Percentiles rank a stretch among this genome's conserved stretches.
phyloP scores from a whole-genome alignment of 1,140 invertebrate genomes.

The Idris sp. region DNA sequence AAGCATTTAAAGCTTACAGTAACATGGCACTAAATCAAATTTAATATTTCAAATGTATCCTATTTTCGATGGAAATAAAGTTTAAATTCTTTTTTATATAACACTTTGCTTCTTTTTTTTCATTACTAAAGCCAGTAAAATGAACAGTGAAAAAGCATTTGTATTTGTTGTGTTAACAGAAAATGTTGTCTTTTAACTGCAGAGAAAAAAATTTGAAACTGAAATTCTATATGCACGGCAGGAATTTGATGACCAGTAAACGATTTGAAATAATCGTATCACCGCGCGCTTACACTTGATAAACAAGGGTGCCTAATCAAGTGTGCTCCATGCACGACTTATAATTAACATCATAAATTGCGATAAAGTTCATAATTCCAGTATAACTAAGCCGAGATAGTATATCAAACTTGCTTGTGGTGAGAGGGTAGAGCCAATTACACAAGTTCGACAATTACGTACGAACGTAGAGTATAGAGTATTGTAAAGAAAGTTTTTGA shows the following conservation, averaged over 20 bases:
- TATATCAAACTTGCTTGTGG: constrained; percentile 75
- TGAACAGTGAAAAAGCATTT: too few species aligned
- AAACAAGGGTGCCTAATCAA: constrained; percentile 65
- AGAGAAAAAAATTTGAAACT: too few species aligned
- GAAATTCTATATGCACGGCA: too few species aligned
- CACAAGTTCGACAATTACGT: constrained; percentile 69
- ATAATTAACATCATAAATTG: constrained; percentile 64
- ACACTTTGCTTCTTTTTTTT: too few species aligned
- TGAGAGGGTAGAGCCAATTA: constrained; percentile 76
- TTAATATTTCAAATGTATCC: too few species aligned
- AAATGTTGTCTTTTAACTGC: too few species aligned
- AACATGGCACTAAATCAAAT: too few species aligned
- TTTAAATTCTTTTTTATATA: too few species aligned
- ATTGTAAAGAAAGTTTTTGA: constrained; percentile 42
- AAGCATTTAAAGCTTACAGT: too few species aligned
- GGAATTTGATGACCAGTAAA: constrained; percentile 32
- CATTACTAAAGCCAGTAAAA: too few species aligned
- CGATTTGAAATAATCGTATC: constrained; percentile 2
- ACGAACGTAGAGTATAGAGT: constrained; percentile 60
- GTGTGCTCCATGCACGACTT: constrained; percentile 48
- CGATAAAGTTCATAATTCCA: constrained; percentile 68
- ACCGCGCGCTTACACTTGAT: constrained; percentile 43
- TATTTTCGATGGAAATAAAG: too few species aligned
- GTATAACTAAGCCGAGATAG: constrained; percentile 69
- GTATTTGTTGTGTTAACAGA: too few species aligned